Base-by-base conservation (phyloP, 2,113 vertebrate genomes). In the Meles meles region DNA sequence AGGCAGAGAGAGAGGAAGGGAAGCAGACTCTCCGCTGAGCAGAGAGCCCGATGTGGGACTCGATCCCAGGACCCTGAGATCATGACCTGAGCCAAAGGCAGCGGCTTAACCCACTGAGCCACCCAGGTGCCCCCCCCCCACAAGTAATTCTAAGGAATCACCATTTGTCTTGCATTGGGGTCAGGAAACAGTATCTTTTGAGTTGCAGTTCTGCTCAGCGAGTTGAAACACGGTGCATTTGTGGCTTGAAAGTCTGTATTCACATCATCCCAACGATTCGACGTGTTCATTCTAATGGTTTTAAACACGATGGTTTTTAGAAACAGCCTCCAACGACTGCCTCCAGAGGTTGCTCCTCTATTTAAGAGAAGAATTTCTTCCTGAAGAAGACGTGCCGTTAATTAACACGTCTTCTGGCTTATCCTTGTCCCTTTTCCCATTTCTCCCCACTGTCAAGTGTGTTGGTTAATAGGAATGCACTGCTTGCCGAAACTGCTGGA, bases 301-400 rank as follows among this genome's bases (percentile, higher is more conserved):
- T 88, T 69, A 92, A 98, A 90, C 80, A 91, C 52, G 65, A 55
- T 57, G 93, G 37, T 34, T 98, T 96, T 98, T 97, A 82, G 94
- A 98, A 98, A 90, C 44, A 97, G 74, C 94, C 89, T 97, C 67
- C 87, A 80, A 95, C 97, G 86, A 97, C 86, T 98, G 97, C 86
- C 92, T 98, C 83, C 88, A 95, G 97, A 98, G 91, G 84, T 96
- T 98, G 88, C 71, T 98, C 87, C 97, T 98, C 98, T 98, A 98
- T 98, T 98, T 98, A 98, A 96, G 95, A 95, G 97, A 98, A 98
- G 29, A 92, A 97, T 55, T 98, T 71, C 77, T 94, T 98, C 97
- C 91, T 71, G 77, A 98, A 77, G 77, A 98, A 74, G 96, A 96
- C 8, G 80, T 11, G 59, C 52, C 84, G 95, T 98, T 98, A 98